Evolutionary conservation across 2,797 vertebrate genomes (phyloP).

Genomic region (Liparis tanakae): DNA sequence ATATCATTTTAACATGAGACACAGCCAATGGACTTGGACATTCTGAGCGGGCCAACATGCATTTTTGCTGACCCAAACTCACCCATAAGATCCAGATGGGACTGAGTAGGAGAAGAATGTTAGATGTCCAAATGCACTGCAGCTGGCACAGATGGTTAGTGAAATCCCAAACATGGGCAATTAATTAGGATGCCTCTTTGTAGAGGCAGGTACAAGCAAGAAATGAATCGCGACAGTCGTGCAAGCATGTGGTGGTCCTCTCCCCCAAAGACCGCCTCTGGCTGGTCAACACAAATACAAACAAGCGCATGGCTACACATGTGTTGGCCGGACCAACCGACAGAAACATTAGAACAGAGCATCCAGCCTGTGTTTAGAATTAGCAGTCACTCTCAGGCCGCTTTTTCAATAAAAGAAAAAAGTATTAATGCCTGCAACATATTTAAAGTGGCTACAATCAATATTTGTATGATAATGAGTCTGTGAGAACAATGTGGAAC

Average conservation of each 20-base stretch:
- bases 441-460: neutral
- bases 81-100: conserved; percentile 65
- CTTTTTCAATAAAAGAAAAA: conserved; percentile 27
- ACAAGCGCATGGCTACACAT: conserved; percentile 53
- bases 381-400: neutral
- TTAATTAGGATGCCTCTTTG: conserved; percentile 61
- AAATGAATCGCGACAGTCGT: conserved; percentile 44
- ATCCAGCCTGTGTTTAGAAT: conserved; percentile 32
- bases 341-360: conserved; percentile 22
- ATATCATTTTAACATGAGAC: conserved; percentile 53
- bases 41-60: conserved; percentile 52
- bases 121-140: conserved; percentile 64
- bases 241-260: conserved; percentile 48
- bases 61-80: conserved; percentile 61
- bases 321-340: conserved; percentile 33
- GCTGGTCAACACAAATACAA: conserved; percentile 49
- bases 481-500: neutral
- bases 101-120: conserved; percentile 54
- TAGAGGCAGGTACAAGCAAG: conserved; percentile 60
- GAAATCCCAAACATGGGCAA: conserved; percentile 61
- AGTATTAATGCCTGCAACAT: conserved; percentile 9
- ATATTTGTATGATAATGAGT: neutral
- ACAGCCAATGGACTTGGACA: conserved; percentile 62
- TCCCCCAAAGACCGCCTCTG: conserved; percentile 40
- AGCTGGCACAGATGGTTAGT: conserved; percentile 66